Percentiles rank a stretch among this genome's conserved stretches.
Conservation (phyloP, 92 coral and sea anemone genomes). For the Umimayanthus chanpuru region DNA sequence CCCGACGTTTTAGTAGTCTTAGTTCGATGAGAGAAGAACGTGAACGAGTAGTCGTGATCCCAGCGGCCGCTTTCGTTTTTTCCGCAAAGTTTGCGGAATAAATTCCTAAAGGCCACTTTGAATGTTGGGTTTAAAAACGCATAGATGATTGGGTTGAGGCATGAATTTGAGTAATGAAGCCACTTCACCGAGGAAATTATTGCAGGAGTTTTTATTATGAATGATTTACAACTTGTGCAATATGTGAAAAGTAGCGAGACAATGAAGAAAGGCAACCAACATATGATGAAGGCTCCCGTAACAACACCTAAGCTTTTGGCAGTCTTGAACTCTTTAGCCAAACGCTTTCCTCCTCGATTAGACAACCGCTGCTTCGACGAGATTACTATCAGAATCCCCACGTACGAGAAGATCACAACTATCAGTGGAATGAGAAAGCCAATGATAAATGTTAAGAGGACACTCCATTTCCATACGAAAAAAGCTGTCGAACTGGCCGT, state of each 20-base stretch:
- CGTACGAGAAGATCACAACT: slow-evolving; percentile 81
- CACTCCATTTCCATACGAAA: slow-evolving; percentile 64
- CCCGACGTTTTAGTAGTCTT: slow-evolving; percentile 9
- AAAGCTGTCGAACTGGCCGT: slow-evolving; percentile 63
- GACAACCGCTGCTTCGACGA: slow-evolving; percentile 69
- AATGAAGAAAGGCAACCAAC: slow-evolving; percentile 96
- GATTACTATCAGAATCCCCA: slow-evolving; percentile 83
- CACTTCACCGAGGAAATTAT: slow-evolving; percentile 80
- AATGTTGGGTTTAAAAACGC: slow-evolving; percentile 94
- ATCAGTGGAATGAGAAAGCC: slow-evolving; percentile 87
- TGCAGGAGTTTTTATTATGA: slow-evolving; percentile 61
- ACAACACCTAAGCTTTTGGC: slow-evolving; percentile 97
- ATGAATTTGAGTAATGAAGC: slow-evolving; percentile 96
- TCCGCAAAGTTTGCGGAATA: slow-evolving; percentile 59
- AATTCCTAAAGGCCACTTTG: slow-evolving; percentile 81
- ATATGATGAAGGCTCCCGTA: slow-evolving; percentile 87
- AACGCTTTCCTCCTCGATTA: slow-evolving; percentile 84
- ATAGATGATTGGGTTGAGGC: slow-evolving; percentile 95
- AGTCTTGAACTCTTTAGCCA: slow-evolving; percentile 91
- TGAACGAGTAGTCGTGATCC: slow-evolving; percentile 52
- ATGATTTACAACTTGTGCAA: slow-evolving; percentile 51
- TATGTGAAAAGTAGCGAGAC: slow-evolving; percentile 65
- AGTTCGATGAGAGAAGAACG: slow-evolving; percentile 43
- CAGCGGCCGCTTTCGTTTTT: slow-evolving; percentile 15
- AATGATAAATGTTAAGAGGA: slow-evolving; percentile 62